Evolutionary conservation across 92 coral and sea anemone species (phyloP), one percentile per base, ranked within the genome.

Genomic region (Actinernus sp.): DNA sequence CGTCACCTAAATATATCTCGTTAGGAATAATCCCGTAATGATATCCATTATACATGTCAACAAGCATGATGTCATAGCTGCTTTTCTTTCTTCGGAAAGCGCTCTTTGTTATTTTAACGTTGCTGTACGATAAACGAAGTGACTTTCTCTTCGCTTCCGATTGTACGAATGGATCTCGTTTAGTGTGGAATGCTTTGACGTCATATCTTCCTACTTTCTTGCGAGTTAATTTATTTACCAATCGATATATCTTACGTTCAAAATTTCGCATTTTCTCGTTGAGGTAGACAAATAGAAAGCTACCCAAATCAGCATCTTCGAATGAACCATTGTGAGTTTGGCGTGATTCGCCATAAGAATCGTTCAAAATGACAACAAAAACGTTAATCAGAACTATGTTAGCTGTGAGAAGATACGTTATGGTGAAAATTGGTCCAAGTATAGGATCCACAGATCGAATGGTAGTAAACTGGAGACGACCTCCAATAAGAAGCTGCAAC

Each of bases 311-410:
- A 4, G 93, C 86, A 53, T 88, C 74, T 14, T 59, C 16, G 4
- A 76, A 61, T 36, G 26, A 30, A 46, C 83, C 71, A 12, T 47
- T 65, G 17, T 68, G 68, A 11, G 37, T 32, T 8, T 39, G 29
- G 12, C 78, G 63, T n/a, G 77, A 78, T 24, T 52, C 69, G 25
- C 44, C 28, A 52, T 88, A 88, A 22, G 81, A 66, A 19, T 88
- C 90, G 45, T 77, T 83, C 50, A 88, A 65, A 29, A 88, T 88
- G 31, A 90, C 90, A 25, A 88, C 29, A 55, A 88, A 88, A 90
- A 88, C 71, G 44, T 83, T 88, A 4, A 88, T 33, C 2, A 78
- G 58, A 46, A 88, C 61, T 37, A 88, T 48, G 31, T 57, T 54
- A 57, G 84, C 78, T 34, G 68, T 84, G 31, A 83, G 45, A 78